A percentile compares a stretch with the other conserved stretches of the same genome.
phyloP scores from a whole-genome alignment of 2,888 invertebrate genomes.

The Portevinia maculata region DNA sequence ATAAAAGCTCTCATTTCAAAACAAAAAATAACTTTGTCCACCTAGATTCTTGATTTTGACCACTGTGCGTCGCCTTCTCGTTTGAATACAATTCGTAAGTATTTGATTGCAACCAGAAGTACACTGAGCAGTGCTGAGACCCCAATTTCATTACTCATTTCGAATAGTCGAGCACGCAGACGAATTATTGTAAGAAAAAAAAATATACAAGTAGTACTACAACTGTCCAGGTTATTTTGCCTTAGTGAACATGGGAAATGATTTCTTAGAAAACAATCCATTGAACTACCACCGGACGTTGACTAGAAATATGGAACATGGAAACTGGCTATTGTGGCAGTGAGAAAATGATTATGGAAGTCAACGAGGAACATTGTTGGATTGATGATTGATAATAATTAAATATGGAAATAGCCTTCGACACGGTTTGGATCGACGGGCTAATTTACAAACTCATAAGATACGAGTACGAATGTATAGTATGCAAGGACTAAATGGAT shows the following conservation, averaged over 20 bases:
- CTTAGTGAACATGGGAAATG: background rate
- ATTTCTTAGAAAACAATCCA: background rate
- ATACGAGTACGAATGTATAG: too few species aligned
- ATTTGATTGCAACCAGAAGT: background rate
- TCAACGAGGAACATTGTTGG: too few species aligned
- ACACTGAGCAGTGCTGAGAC: background rate
- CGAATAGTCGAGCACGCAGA: background rate
- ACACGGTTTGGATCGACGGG: too few species aligned
- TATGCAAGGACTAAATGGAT: too few species aligned
- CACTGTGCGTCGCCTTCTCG: too few species aligned
- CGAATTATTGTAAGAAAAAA: background rate
- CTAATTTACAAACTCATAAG: too few species aligned
- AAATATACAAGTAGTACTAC: background rate
- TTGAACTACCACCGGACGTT: background rate
- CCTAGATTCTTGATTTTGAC: too few species aligned
- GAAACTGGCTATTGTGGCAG: background rate
- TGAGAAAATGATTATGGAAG: too few species aligned
- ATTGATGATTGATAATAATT: too few species aligned
- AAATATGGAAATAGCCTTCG: too few species aligned
- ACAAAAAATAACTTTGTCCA: too few species aligned
- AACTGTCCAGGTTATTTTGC: background rate
- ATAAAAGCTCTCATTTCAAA: too few species aligned
- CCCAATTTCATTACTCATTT: background rate
- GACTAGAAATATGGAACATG: background rate
- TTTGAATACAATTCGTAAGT: background rate